Evolutionary conservation across 2,797 vertebrate species (phyloP).

Genomic region (Jordanella pulchra): DNA sequence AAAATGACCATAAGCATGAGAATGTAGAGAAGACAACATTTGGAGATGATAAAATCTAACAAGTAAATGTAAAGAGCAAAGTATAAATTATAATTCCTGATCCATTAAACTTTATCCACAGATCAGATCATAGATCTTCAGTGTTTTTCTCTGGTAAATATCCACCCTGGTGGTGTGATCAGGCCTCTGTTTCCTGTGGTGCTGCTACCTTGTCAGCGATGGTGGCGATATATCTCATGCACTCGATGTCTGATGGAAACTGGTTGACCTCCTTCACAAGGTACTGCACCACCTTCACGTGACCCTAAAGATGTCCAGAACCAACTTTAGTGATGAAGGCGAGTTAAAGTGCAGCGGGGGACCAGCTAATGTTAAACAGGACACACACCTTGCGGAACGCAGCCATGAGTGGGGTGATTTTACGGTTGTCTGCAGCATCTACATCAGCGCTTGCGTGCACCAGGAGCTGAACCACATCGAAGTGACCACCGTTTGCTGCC

Average conservation of each 20-base stretch:
- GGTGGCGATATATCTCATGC: constrained; percentile 99
- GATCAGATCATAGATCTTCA: background rate
- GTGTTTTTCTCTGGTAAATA: background rate
- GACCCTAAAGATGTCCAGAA: constrained; percentile 82
- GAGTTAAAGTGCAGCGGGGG: background rate
- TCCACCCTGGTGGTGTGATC: background rate
- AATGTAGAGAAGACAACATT: background rate
- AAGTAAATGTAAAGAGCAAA: background rate
- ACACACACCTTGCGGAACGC: constrained; percentile 92
- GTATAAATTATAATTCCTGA: background rate
- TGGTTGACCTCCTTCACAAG: constrained; percentile 99
- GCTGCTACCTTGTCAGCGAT: constrained; percentile 93
- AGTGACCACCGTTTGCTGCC: constrained; percentile 96
- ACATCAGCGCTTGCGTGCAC: constrained; percentile 96
- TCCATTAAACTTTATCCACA: background rate
- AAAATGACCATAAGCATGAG: background rate
- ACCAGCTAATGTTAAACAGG: background rate
- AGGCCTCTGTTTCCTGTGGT: background rate
- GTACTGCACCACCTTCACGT: constrained; percentile 98
- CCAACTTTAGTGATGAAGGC: constrained; percentile 11
- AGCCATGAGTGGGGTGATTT: constrained; percentile 98
- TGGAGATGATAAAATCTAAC: too few species aligned
- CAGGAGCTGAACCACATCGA: constrained; percentile 95
- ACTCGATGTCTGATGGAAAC: constrained; percentile 98
- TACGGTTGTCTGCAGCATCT: constrained; percentile 97